phyloP scores from a whole-genome alignment of 2,797 vertebrate species.

The Microctenopoma stevenorrisi region DNA sequence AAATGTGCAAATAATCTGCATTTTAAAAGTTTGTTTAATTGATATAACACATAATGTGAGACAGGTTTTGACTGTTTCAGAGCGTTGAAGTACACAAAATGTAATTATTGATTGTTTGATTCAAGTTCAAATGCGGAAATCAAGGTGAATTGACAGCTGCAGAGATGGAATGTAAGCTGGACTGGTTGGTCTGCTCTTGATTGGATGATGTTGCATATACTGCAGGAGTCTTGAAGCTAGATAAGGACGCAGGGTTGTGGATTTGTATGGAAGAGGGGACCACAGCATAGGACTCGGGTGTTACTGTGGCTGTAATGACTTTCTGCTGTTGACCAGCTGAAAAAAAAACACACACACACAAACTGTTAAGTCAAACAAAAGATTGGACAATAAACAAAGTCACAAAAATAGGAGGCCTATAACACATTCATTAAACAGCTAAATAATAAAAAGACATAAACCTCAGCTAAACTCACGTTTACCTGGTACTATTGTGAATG shows the following conservation, averaged over 20 bases:
- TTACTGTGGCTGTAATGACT: background rate
- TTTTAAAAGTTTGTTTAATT: background rate
- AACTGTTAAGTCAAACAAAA: background rate
- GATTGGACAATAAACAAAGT: too few relatives aligned
- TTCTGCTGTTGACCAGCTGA: constrained; percentile 8
- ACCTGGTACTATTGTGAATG: constrained; percentile 10
- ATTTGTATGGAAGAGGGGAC: constrained; percentile 15
- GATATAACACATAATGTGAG: background rate
- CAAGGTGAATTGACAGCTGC: background rate
- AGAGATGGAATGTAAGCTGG: background rate
- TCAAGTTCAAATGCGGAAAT: constrained; percentile 5
- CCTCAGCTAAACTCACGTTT: background rate
- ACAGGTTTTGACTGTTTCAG: background rate
- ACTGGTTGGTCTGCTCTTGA: background rate
- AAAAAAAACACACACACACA: background rate
- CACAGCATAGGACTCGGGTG: background rate
- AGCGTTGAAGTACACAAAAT: background rate
- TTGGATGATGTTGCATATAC: background rate
- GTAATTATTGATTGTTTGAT: background rate
- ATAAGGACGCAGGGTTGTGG: background rate
- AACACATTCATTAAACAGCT: background rate
- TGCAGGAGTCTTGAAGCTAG: constrained; percentile 4
- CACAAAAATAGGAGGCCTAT: background rate
- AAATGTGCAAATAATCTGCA: background rate
- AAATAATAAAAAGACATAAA: background rate